Conservation (phyloP, 2,888 invertebrate genomes). For the Scotopteryx bipunctaria region DNA sequence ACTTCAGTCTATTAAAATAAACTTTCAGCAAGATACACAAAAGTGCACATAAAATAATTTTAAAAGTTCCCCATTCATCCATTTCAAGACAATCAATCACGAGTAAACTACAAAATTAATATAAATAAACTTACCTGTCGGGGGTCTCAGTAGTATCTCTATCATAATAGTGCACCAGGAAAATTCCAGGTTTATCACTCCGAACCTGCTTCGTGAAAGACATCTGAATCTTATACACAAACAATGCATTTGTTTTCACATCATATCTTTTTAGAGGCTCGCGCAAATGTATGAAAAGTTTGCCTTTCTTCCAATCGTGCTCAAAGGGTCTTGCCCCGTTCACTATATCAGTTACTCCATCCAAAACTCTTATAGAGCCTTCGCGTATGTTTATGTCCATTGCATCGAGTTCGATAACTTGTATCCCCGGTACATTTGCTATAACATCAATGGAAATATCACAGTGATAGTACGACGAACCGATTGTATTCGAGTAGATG, state of each 20-base stretch:
- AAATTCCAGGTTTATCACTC: slow-evolving; percentile 59
- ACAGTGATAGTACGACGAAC: slow-evolving; percentile 66
- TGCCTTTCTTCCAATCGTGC: slow-evolving; percentile 53
- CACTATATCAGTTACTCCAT: slow-evolving; percentile 57
- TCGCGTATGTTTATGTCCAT: slow-evolving; percentile 58
- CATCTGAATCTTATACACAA: slow-evolving; percentile 59
- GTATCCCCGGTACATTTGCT: slow-evolving; percentile 64
- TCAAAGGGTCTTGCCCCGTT: slow-evolving; percentile 61
- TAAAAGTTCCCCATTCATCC: too few species aligned
- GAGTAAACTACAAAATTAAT: too few species aligned
- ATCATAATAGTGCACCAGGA: slow-evolving; percentile 61
- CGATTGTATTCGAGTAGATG: slow-evolving; percentile 49
- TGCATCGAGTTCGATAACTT: slow-evolving; percentile 64
- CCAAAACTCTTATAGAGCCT: slow-evolving; percentile 57
- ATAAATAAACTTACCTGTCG: slow-evolving; percentile 54
- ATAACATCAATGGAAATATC: slow-evolving; percentile 68
- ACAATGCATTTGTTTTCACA: slow-evolving; percentile 43
- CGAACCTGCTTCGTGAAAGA: slow-evolving; percentile 61
- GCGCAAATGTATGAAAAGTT: slow-evolving; percentile 61
- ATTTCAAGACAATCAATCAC: too few species aligned
- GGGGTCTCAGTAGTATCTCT: slow-evolving; percentile 45
- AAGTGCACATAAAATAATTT: too few species aligned
- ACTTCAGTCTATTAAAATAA: too few species aligned
- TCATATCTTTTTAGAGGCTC: slow-evolving; percentile 60
- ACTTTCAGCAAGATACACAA: too few species aligned